These are phyloP conservation scores for Cheilosia vernalis DNA, from an alignment of 2,888 invertebrate genomes.

Conservation along the genomic window DNA sequence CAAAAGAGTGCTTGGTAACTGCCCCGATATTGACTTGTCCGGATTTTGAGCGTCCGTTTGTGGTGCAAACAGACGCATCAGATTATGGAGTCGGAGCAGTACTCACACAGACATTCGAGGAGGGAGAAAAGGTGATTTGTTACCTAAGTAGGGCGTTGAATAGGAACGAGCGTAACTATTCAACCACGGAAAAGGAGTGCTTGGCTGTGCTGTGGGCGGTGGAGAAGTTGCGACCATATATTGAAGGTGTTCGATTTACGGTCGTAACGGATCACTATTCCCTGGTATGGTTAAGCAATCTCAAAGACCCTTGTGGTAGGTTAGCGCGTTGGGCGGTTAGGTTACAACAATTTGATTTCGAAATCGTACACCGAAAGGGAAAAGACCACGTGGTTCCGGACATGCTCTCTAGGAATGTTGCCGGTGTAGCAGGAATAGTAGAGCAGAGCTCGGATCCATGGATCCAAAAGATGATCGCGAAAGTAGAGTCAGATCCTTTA, in stretches of 20 bases:
- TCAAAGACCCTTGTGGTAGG: constrained; percentile 45
- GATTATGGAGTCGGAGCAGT: constrained; percentile 53
- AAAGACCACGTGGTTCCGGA: constrained; percentile 43
- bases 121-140: constrained; percentile 42
- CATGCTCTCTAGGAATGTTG: constrained; percentile 1
- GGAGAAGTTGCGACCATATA: constrained; percentile 53
- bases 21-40: too few species aligned
- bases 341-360: too few species aligned
- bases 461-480: background rate
- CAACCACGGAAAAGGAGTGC: constrained; percentile 47
- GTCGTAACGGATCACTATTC: constrained; percentile 4
- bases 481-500: background rate
- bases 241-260: constrained; percentile 38
- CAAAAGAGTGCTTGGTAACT: background rate
- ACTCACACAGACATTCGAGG: constrained; percentile 25
- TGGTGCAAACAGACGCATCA: constrained; percentile 52
- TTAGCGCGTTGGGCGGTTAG: constrained; percentile 51
- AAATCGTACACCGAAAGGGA: constrained; percentile 33
- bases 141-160: constrained; percentile 47
- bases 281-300: constrained; percentile 59
- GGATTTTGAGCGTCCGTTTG: constrained; percentile 15
- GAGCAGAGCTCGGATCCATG: background rate
- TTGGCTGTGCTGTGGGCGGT: constrained; percentile 53
- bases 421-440: background rate
- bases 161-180: constrained; percentile 11